Evolutionary conservation across 2,797 vertebrate genomes (phyloP).

Genomic region (Macrochelys suwanniensis): DNA sequence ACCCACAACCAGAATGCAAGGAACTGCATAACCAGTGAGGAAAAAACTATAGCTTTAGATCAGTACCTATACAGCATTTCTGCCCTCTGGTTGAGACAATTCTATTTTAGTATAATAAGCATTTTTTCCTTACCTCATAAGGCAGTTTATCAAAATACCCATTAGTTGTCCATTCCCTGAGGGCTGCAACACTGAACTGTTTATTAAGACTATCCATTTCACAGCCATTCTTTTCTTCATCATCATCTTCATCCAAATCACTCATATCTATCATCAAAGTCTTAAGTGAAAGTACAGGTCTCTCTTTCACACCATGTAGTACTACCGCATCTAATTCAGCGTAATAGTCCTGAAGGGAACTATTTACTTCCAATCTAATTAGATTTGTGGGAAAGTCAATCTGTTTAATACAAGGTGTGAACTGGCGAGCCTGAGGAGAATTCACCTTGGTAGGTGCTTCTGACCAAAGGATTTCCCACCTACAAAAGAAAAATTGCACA

Average conservation of each 20-base stretch:
- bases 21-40: background rate
- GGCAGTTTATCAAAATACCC: constrained; percentile 98
- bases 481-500: constrained; percentile 71
- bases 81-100: background rate
- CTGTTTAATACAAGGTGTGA: constrained; percentile 94
- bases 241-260: constrained; percentile 92
- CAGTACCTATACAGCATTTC: background rate
- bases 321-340: constrained; percentile 97
- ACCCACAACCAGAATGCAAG: background rate
- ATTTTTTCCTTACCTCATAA: constrained; percentile 90
- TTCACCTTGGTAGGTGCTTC: constrained; percentile 91
- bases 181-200: constrained; percentile 81
- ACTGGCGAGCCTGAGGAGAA: constrained; percentile 93
- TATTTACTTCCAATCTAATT: constrained; percentile 96
- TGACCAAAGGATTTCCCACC: constrained; percentile 97
- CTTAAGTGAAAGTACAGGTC: constrained; percentile 92
- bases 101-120: background rate
- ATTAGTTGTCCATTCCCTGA: constrained; percentile 88
- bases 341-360: constrained; percentile 96
- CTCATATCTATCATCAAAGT: constrained; percentile 91
- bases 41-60: background rate
- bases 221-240: constrained; percentile 87
- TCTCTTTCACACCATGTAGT: constrained; percentile 92
- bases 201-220: constrained; percentile 86
- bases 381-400: constrained; percentile 96